These are phyloP conservation scores for Lycia hirtaria DNA, from an alignment of 2,888 invertebrate species.

Conservation along the genomic window DNA sequence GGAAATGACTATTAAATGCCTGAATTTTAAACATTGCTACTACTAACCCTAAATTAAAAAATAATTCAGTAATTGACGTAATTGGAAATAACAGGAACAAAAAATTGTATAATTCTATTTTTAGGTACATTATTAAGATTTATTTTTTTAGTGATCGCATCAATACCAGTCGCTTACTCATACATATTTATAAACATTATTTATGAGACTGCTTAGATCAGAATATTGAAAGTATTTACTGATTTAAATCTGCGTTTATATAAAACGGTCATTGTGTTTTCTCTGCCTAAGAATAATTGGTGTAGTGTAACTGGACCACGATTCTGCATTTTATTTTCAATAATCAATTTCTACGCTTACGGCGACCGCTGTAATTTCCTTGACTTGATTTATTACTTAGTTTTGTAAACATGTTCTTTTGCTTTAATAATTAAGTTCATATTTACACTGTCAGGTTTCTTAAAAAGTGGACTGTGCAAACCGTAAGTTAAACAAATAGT, in stretches of 20 bases:
- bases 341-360: conserved; percentile 64
- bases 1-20: too few species aligned
- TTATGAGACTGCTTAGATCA: conserved; percentile 71
- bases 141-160: conserved; percentile 71
- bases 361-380: conserved; percentile 56
- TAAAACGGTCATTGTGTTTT: conserved; percentile 70
- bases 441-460: not conserved
- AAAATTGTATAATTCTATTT: conserved; percentile 42
- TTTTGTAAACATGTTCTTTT: conserved; percentile 42
- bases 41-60: too few species aligned
- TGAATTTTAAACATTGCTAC: too few species aligned
- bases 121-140: conserved; percentile 46
- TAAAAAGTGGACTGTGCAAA: not conserved
- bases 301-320: conserved; percentile 60
- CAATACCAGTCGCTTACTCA: conserved; percentile 63
- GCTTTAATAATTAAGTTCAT: conserved; percentile 30
- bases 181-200: conserved; percentile 79
- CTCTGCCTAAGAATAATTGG: conserved; percentile 67
- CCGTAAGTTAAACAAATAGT: not conserved
- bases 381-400: conserved; percentile 55
- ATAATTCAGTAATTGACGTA: not conserved
- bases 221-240: conserved; percentile 66
- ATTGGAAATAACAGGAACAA: not conserved
- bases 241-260: conserved; percentile 69
- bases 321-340: conserved; percentile 63